Conservation (phyloP, 1,140 invertebrate genomes). For the Oncopeltus fasciatus region DNA sequence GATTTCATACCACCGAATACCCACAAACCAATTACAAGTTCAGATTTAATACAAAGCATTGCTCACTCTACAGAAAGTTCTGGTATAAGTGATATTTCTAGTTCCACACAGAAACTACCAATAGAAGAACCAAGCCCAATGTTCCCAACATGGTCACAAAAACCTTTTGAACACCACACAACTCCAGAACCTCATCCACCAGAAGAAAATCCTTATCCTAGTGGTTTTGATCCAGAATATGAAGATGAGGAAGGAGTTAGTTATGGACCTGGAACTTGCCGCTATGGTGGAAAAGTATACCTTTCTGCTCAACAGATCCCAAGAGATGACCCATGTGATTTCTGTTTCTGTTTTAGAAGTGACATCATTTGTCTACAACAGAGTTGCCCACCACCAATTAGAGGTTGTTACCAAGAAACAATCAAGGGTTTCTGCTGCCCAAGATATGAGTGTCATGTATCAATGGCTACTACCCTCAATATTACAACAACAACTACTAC, state of each 20-base stretch:
- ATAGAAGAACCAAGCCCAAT: neutral
- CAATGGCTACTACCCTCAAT: slow-evolving; percentile 61
- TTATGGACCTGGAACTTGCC: slow-evolving; percentile 74
- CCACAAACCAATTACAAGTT: neutral
- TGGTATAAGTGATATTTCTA: neutral
- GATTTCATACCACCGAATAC: neutral
- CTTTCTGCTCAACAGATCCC: slow-evolving; percentile 90
- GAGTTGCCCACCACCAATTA: slow-evolving; percentile 83
- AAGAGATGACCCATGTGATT: slow-evolving; percentile 83
- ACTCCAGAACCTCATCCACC: slow-evolving; percentile 10
- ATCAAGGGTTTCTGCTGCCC: slow-evolving; percentile 90
- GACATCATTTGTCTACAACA: slow-evolving; percentile 91
- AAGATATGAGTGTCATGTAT: slow-evolving; percentile 81
- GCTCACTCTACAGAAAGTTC: neutral
- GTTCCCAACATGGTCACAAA: slow-evolving; percentile 18
- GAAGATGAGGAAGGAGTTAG: slow-evolving; percentile 53
- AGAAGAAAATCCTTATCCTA: slow-evolving; percentile 19
- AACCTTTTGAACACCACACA: slow-evolving; percentile 18
- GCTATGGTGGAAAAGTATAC: slow-evolving; percentile 81
- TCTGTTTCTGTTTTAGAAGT: slow-evolving; percentile 92
- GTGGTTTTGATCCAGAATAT: slow-evolving; percentile 35
- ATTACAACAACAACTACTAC: slow-evolving; percentile 70
- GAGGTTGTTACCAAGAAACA: slow-evolving; percentile 75
- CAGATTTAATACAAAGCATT: neutral
- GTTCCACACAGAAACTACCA: neutral